Base-by-base conservation (phyloP, 2,888 invertebrate species). In the Leucozona laternaria region DNA sequence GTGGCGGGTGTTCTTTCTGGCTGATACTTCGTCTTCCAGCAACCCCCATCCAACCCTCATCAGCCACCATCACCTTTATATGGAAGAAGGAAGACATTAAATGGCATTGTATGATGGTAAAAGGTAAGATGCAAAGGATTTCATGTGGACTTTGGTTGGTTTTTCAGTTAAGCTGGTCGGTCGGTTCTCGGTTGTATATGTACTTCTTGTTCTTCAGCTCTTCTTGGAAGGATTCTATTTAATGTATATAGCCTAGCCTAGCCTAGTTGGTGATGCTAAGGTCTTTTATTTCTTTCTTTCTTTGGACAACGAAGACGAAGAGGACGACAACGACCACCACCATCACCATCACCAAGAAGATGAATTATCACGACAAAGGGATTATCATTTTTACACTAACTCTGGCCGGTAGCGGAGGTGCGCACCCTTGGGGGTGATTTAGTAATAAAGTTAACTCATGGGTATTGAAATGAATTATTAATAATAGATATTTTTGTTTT, bases 351-450 rank as follows among this genome's bases (percentile, higher is more conserved):
- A 15, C 25, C 25, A 15, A 15, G 55, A 76, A 53, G 72, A 89
- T 92, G 92, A 92, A 91, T 92, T 92, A 92, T 92, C 91, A 91
- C 90, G 92, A 91, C 92, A 91, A 89, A 90, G 90, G 92, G 92
- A 92, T 92, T 92, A 92, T 91, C 91, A 92, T 91, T 92, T 92
- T 92, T 92, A 91, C 90, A 91, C 91, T 90, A 89, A 75, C 78
- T 82, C 64, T 37, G 53, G 57, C 17, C 53, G 3, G 22, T 20
- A 20, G 10, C 34, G 20, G 37, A 40, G 37, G 60, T n/a, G n/a
- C 31, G 73, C 72, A 34, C 85, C 75, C 85, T 73, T 68, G 85
- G 85, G 85, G 85, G 85, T 85, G 86, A 86, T 82, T 82, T 82
- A 82, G 78, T 86, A 82, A 82, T 86, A 82, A 82, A 86, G 75